Percentiles rank a stretch among this genome's conserved stretches.
Conservation (phyloP, 1,140 invertebrate species). For the Aphelenchoides avenae region DNA sequence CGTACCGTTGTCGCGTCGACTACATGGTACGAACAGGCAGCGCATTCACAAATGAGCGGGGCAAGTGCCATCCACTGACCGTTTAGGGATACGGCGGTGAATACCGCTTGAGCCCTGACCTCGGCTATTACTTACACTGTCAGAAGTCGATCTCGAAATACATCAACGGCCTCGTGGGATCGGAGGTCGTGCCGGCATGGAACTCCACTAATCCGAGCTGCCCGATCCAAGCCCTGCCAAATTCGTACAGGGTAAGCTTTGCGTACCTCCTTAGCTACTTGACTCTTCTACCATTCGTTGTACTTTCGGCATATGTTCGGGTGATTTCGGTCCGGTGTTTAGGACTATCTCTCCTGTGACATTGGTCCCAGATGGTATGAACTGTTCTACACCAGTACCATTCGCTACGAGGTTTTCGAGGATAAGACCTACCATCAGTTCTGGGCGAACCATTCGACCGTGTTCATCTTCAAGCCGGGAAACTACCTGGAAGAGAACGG, state of each 20-base stretch:
- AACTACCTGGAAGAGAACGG: constrained; percentile 37
- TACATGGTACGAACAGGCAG: constrained; percentile 20
- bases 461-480: constrained; percentile 46
- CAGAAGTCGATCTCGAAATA: constrained; percentile 23
- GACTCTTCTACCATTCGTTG: background rate
- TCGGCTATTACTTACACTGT: constrained; percentile 37
- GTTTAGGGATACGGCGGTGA: constrained; percentile 46
- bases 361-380: constrained; percentile 37
- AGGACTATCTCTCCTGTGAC: constrained; percentile 44
- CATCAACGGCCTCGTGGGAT: constrained; percentile 10
- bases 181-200: constrained; percentile 21
- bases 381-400: constrained; percentile 23
- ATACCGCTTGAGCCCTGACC: constrained; percentile 39
- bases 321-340: background rate
- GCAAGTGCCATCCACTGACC: background rate
- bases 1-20: constrained; percentile 25
- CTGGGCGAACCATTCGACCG: constrained; percentile 38
- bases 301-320: background rate
- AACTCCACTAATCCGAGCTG: constrained; percentile 34
- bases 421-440: constrained; percentile 30
- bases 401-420: constrained; percentile 40
- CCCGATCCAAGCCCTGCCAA: constrained; percentile 38
- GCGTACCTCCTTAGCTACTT: background rate
- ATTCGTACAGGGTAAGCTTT: constrained; percentile 25
- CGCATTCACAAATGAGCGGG: background rate